Conservation (phyloP, 2,113 vertebrate genomes). For the Azemiops feae region DNA sequence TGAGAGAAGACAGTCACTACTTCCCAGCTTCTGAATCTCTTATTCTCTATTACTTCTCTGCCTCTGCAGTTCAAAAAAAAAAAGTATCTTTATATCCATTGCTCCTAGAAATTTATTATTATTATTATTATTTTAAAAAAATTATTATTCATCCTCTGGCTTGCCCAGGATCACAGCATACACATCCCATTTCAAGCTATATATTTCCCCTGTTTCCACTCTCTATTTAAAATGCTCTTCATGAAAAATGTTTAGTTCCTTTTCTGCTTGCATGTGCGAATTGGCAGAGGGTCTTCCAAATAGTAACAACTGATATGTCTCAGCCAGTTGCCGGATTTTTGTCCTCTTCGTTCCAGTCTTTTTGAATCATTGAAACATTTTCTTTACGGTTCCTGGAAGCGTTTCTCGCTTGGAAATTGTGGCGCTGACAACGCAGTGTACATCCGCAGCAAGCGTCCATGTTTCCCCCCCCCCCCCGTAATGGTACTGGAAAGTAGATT, state of each 20-base stretch:
- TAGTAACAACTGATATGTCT: conserved; percentile 71
- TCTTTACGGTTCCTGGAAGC: conserved; percentile 50
- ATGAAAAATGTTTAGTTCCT: conserved; percentile 36
- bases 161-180: conserved; percentile 22
- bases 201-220: neutral
- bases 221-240: conserved; percentile 31
- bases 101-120: neutral
- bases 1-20: neutral
- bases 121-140: neutral
- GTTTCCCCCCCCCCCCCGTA: neutral
- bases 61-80: neutral
- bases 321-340: conserved; percentile 62
- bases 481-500: conserved; percentile 34
- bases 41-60: neutral
- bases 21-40: neutral
- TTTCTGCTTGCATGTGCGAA: conserved; percentile 50
- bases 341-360: conserved; percentile 65
- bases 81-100: neutral
- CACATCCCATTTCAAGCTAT: neutral
- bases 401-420: conserved; percentile 26
- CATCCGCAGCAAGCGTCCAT: conserved; percentile 32
- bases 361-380: conserved; percentile 50
- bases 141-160: neutral
- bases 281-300: conserved; percentile 68
- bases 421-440: conserved; percentile 20